Evolutionary conservation across 1,140 invertebrate species (phyloP).

Genomic region (Lordiphosa collinella): DNA sequence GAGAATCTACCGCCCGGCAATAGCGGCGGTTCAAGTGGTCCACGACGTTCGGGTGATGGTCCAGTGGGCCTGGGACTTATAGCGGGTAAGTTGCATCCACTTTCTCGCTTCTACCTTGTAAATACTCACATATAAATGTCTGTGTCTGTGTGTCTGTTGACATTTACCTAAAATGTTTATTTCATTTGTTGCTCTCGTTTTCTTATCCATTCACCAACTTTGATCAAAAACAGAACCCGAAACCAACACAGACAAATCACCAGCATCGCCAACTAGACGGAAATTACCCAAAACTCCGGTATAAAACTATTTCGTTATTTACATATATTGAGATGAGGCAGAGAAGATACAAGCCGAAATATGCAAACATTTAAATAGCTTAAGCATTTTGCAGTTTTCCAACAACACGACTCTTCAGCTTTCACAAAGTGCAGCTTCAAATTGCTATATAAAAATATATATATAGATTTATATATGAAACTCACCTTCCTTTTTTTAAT

Average conservation of each 20-base stretch:
- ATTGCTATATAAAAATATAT: slow-evolving; percentile 22
- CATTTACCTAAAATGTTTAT: slow-evolving; percentile 62
- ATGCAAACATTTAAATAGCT: slow-evolving; percentile 48
- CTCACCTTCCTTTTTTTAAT: slow-evolving; percentile 21
- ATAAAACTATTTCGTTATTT: slow-evolving; percentile 83
- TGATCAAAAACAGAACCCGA: slow-evolving; percentile 63
- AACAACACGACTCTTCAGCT: slow-evolving; percentile 60
- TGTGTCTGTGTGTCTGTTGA: slow-evolving; percentile 28
- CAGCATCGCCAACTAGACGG: slow-evolving; percentile 91
- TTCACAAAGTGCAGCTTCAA: slow-evolving; percentile 58
- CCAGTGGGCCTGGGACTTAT: slow-evolving; percentile 73
- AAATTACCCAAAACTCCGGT: slow-evolving; percentile 97
- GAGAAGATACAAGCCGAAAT: slow-evolving; percentile 2
- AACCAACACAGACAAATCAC: slow-evolving; percentile 88
- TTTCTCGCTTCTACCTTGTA: not conserved
- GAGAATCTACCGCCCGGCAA: slow-evolving; percentile 80
- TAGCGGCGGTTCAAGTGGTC: slow-evolving; percentile 65
- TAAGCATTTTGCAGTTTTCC: slow-evolving; percentile 60
- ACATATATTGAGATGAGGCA: slow-evolving; percentile 43
- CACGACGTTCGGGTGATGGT: slow-evolving; percentile 72
- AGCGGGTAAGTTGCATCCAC: slow-evolving; percentile 61
- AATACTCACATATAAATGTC: slow-evolving; percentile 14
- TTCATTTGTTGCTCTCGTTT: slow-evolving; percentile 70
- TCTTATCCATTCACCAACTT: slow-evolving; percentile 27
- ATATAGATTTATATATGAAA: slow-evolving; percentile 4